phyloP scores from a whole-genome alignment of 2,888 invertebrate genomes.

The Synergus gifuensis region DNA sequence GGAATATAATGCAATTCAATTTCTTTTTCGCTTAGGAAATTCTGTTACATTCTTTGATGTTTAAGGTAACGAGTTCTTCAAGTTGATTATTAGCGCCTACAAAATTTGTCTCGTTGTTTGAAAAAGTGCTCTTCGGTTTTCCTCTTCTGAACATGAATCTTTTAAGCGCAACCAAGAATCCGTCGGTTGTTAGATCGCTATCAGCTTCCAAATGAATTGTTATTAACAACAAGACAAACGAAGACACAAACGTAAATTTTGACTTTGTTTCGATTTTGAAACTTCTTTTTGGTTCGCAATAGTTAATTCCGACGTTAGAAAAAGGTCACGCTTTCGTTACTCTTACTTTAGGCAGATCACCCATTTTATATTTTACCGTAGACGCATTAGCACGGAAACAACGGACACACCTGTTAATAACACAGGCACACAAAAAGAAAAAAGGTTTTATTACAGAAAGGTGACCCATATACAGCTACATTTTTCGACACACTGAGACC shows the following conservation, averaged over 20 bases:
- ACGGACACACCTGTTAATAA: conserved; percentile 45
- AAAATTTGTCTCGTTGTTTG: background rate
- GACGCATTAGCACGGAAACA: conserved; percentile 4
- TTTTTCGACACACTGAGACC: no score
- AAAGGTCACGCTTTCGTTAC: background rate
- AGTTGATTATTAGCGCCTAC: background rate
- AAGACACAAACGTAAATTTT: conserved; percentile 5
- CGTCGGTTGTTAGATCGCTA: no score
- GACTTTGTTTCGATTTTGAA: background rate
- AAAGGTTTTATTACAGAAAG: no score
- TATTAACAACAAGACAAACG: background rate
- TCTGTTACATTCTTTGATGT: no score
- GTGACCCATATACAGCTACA: no score
- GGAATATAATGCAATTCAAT: no score
- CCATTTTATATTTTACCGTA: no score
- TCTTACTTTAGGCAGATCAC: background rate
- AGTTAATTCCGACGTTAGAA: background rate
- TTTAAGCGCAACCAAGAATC: background rate
- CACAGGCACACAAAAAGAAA: no score
- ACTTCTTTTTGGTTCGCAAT: no score
- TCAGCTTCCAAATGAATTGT: no score
- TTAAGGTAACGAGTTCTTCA: background rate
- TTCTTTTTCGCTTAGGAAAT: no score
- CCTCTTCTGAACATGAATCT: background rate
- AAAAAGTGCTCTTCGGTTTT: background rate